Base-by-base conservation (phyloP, 2,113 vertebrate genomes). In the Peucedramus taeniatus region DNA sequence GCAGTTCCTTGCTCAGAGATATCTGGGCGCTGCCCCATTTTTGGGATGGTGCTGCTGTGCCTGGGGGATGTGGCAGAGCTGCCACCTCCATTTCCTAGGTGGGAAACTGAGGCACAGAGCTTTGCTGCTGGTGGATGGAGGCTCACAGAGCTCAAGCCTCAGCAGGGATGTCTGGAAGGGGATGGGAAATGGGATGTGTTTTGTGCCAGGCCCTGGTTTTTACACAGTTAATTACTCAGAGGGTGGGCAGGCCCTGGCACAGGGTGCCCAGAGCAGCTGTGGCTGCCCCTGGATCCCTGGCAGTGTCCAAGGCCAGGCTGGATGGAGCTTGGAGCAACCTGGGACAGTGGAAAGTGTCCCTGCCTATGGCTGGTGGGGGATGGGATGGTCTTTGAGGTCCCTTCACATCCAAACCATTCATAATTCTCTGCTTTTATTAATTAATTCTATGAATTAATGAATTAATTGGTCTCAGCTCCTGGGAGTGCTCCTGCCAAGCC, bases 291-390 rank as follows among this genome's bases (percentile, higher is more conserved):
- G 83, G 44, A 76, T 54, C 40, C 56, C 63, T 63, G 71, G 40
- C 0, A 83, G 47, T 49, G 87, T 0, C 31, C 79, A 30, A 54
- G 69, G 69, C 19, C 45, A 74, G 87, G 53, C 0, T 66, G 53
- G 69, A 21, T 0, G 0, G 19, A 12, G 39, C 3, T 45, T 21
- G 79, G 87, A 63, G 15, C 40, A 49, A 0, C 79, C 40, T 63
- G 63, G 35, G 63, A 2, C 0, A 1, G 56, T 42, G 63, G 35
- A 0, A 90, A 40, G 12, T 56, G 79, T 77, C 35, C 49, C 49
- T 90, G 40, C 35, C 24, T 18, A 31, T 42, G 21, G n/a, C 40
- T 17, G n/a, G 14, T 10, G 4, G 26, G 4, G 14, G 2, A 13
- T 14, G 21, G 10, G 39, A 30, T 77, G 56, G 7, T 18, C 15